Evolutionary conservation across 1,140 invertebrate species (phyloP).

Genomic region (Rhynchophorus ferrugineus): DNA sequence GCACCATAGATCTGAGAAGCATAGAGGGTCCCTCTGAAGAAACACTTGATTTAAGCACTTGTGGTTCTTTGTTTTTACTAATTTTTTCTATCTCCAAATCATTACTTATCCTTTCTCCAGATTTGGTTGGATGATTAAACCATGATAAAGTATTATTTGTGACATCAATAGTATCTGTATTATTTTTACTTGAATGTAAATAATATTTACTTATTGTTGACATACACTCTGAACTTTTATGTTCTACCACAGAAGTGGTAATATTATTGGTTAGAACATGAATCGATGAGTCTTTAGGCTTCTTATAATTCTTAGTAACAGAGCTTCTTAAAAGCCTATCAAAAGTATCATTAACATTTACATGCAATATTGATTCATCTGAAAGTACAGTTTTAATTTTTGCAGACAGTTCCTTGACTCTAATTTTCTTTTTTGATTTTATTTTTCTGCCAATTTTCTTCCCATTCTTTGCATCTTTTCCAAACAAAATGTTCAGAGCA

Average conservation of each 20-base stretch:
- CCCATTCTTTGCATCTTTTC: neutral
- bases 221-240: neutral
- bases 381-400: slow-evolving; percentile 6
- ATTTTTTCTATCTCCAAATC: slow-evolving; percentile 1
- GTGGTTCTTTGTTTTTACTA: neutral
- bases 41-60: neutral
- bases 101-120: slow-evolving; percentile 4
- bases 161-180: neutral
- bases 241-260: slow-evolving; percentile 1
- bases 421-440: neutral
- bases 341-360: slow-evolving; percentile 12
- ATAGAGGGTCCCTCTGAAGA: neutral
- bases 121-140: slow-evolving; percentile 1
- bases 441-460: neutral
- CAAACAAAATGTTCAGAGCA: slow-evolving; percentile 8
- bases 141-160: neutral
- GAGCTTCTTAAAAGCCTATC: slow-evolving; percentile 3
- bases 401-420: slow-evolving; percentile 4
- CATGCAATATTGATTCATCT: slow-evolving; percentile 1
- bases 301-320: neutral
- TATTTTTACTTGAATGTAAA: neutral
- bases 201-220: slow-evolving; percentile 4
- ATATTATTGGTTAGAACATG: neutral
- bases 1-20: neutral
- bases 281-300: neutral